Evolutionary conservation across 2,113 vertebrate species (phyloP), one percentile per base, ranked within the genome.

Genomic region (Melanocharis versteri): DNA sequence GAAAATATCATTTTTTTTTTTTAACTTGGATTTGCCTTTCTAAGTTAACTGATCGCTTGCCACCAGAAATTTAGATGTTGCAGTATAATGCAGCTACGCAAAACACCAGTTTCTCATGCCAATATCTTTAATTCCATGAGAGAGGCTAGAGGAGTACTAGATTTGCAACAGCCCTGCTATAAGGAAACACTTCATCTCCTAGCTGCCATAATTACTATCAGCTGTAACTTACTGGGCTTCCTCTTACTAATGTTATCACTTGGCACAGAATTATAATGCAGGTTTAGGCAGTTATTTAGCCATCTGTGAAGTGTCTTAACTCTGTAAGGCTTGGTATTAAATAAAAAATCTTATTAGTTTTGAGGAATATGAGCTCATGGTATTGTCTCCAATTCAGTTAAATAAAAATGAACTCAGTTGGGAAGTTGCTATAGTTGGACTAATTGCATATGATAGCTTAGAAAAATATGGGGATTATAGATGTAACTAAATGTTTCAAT

Each of bases 171-270:
- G 33, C 31, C 61, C 22, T 51, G 21, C 30, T 95, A 47, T 57
- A 87, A 87, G 54, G 60, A 93, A 94, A 87, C 15, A 64, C 50
- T 94, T 58, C 45, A 53, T 87, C 78, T 92, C 87, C 69, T 48
- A 73, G 82, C 31, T 94, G 81, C 71, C 28, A 7, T 86, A 96
- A 75, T 66, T 91, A 86, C 92, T 90, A 94, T 90, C 71, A 91
- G 79, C 61, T 72, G 70, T 14, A 83, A 65, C 60, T 92, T 91
- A 81, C 58, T 85, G 51, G 6, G 71, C 95, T 96, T 95, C 73
- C 73, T 94, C 40, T 87, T 89, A 68, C 72, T 96, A 97, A 90
- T 84, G 71, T 89, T 96, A 93, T 88, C 89, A 81, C 40, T 93
- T 95, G 87, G 84, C 90, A 94, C 44, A 71, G 83, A 84, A 69